Evolutionary conservation across 2,888 invertebrate species (phyloP).

Genomic region (Cosmia trapezina): DNA sequence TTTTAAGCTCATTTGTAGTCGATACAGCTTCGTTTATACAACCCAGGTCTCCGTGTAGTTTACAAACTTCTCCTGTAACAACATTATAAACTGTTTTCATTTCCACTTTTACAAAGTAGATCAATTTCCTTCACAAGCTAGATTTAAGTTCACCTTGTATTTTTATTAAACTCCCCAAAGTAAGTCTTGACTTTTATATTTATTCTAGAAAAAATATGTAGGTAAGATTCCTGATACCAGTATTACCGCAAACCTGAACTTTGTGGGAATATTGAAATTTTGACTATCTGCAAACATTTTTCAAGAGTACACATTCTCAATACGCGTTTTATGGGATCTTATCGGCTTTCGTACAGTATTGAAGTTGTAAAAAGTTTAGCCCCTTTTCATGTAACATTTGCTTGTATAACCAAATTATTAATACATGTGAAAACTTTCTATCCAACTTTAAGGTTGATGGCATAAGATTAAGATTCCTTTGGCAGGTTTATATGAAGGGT

Average conservation of each 20-base stretch:
- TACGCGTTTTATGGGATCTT: slow-evolving; percentile 81
- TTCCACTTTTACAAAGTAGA: slow-evolving; percentile 47
- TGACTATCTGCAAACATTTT: slow-evolving; percentile 68
- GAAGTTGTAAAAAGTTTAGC: slow-evolving; percentile 87
- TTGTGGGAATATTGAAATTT: slow-evolving; percentile 56
- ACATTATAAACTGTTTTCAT: slow-evolving; percentile 50
- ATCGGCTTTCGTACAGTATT: slow-evolving; percentile 84
- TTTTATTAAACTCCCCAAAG: slow-evolving; percentile 36
- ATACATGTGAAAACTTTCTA: slow-evolving; percentile 44
- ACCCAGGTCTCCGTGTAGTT: slow-evolving; percentile 24
- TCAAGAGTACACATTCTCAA: slow-evolving; percentile 75
- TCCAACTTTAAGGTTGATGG: slow-evolving; percentile 37
- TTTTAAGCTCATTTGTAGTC: slow-evolving; percentile 34
- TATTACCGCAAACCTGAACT: slow-evolving; percentile 23
- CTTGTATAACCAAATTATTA: slow-evolving; percentile 70
- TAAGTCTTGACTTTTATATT: slow-evolving; percentile 27
- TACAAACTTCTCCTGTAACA: slow-evolving; percentile 42
- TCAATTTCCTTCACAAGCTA: slow-evolving; percentile 42
- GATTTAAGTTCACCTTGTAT: slow-evolving; percentile 39
- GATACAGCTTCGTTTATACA: slow-evolving; percentile 24
- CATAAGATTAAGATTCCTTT: slow-evolving; percentile 63
- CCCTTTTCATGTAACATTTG: slow-evolving; percentile 82
- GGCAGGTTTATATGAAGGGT: slow-evolving; percentile 37
- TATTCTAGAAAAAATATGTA: slow-evolving; percentile 30
- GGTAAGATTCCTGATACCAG: slow-evolving; percentile 23